Base-by-base conservation (phyloP, 2,113 vertebrate genomes). In the Pimephales promelas region DNA sequence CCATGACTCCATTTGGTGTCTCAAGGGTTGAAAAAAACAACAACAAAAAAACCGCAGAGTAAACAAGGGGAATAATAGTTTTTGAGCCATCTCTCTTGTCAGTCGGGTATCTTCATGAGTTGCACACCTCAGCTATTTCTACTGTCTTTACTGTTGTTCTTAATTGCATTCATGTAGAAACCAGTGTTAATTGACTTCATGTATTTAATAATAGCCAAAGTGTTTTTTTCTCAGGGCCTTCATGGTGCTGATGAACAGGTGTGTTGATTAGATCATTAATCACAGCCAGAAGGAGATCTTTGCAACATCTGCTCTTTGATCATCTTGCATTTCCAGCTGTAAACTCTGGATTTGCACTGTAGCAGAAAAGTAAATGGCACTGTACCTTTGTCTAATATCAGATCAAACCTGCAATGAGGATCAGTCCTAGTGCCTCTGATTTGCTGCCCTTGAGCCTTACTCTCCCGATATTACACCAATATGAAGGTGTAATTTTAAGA, bases 191-290 rank as follows among this genome's bases (percentile, higher is more conserved):
- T 71, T 45, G 22, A 22, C 11, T 71, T 24, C 36, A 45, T 24
- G 40, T 71, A 71, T 2, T 28, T 28, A 28, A 1, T 28, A 28
- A 10, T 45, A 71, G 22, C 22, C 36, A 45, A 72, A 45, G 40
- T 72, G n/a, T 45, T 10, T 71, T 71, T 71, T 45, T 71, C n/a
- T 40, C 24, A 14, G 6, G 68, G 40, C 36, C 11, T 68, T 68
- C 64, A 22, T 40, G 34, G 64, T 40, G 64, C 40, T 72, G 11
- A 36, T 56, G 28, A n/a, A 56, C 73, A 80, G 85, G 70, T 86
- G 85, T 84, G 66, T 56, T 26, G 68, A 57, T 40, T 36, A 80
- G 59, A 87, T 57, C 68, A 81, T 80, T 24, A 61, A 43, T 72
- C n/a, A 24, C 47, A 28, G 36, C 70, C 56, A 28, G 54, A 36